phyloP scores from a whole-genome alignment of 1,140 invertebrate species.

The Oryzaephilus surinamensis region DNA sequence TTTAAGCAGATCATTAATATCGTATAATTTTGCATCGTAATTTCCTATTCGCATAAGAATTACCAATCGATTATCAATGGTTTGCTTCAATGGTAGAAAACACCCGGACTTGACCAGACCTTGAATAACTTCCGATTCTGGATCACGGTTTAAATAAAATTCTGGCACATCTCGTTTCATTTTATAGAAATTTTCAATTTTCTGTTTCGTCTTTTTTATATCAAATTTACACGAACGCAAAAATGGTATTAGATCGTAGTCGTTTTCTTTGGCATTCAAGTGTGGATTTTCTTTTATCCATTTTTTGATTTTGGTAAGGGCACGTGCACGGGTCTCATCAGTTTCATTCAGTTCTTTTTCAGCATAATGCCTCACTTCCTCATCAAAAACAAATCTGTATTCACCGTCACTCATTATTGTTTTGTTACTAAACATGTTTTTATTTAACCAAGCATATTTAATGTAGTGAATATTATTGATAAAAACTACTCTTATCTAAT shows the following conservation, averaged over 20 bases:
- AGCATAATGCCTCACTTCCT: too few relatives aligned
- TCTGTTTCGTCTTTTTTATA: slow-evolving; percentile 40
- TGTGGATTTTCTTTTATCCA: slow-evolving; percentile 31
- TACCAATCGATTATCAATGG: slow-evolving; percentile 40
- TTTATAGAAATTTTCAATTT: slow-evolving; percentile 42
- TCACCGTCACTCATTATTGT: too few relatives aligned
- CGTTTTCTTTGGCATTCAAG: slow-evolving; percentile 36
- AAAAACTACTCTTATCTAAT: too few relatives aligned
- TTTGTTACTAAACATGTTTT: too few relatives aligned
- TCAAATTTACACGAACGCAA: slow-evolving; percentile 46
- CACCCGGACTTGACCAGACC: slow-evolving; percentile 43
- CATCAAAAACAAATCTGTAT: too few relatives aligned
- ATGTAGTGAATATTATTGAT: too few relatives aligned
- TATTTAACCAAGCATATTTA: too few relatives aligned
- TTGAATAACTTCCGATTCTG: slow-evolving; percentile 41
- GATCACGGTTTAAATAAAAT: slow-evolving; percentile 47
- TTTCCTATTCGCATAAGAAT: slow-evolving; percentile 40
- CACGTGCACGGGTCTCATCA: background rate
- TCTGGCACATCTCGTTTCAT: slow-evolving; percentile 40
- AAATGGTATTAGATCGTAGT: slow-evolving; percentile 44
- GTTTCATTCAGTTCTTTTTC: slow-evolving; percentile 10
- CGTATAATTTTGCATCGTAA: slow-evolving; percentile 42
- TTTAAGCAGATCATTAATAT: slow-evolving; percentile 45
- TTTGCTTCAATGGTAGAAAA: slow-evolving; percentile 38
- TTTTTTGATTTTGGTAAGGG: slow-evolving; percentile 18